phyloP scores from a whole-genome alignment of 1,140 invertebrate species.

The Megalonaias nervosa region DNA sequence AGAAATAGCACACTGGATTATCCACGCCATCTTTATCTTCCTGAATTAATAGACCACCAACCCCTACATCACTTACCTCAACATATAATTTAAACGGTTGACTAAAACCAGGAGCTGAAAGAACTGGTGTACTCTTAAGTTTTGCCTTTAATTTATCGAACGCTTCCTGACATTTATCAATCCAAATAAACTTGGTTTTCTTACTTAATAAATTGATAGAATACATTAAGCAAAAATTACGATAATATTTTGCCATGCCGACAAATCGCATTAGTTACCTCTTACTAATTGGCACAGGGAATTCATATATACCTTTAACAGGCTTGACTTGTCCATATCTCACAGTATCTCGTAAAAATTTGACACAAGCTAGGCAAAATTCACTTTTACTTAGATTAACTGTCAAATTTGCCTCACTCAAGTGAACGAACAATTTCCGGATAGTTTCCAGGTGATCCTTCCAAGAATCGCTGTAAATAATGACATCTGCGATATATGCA shows the following conservation, averaged over 20 bases:
- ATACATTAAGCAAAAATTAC: too few species aligned
- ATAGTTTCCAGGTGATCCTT: slow-evolving; percentile 72
- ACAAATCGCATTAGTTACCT: too few species aligned
- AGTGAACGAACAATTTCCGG: slow-evolving; percentile 66
- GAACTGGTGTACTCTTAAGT: slow-evolving; percentile 26
- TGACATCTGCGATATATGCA: too few species aligned
- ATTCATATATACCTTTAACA: slow-evolving; percentile 18
- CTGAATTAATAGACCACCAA: slow-evolving; percentile 31
- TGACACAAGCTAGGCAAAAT: too few species aligned
- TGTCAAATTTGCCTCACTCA: slow-evolving; percentile 46
- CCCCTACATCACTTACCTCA: slow-evolving; percentile 30
- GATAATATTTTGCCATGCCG: slow-evolving; percentile 28
- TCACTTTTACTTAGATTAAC: too few species aligned
- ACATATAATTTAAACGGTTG: too few species aligned
- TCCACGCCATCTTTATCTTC: slow-evolving; percentile 22
- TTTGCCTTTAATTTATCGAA: slow-evolving; percentile 57
- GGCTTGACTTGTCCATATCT: slow-evolving; percentile 33
- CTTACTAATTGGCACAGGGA: too few species aligned
- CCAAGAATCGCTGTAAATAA: too few species aligned
- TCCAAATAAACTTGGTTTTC: slow-evolving; percentile 40
- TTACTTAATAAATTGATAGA: slow-evolving; percentile 52
- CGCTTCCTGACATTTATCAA: slow-evolving; percentile 42
- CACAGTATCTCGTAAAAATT: too few species aligned
- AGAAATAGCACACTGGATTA: slow-evolving; percentile 27
- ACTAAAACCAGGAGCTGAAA: slow-evolving; percentile 49